Base-by-base conservation (phyloP, 1,140 invertebrate genomes). In the Geopemphigus sp. region DNA sequence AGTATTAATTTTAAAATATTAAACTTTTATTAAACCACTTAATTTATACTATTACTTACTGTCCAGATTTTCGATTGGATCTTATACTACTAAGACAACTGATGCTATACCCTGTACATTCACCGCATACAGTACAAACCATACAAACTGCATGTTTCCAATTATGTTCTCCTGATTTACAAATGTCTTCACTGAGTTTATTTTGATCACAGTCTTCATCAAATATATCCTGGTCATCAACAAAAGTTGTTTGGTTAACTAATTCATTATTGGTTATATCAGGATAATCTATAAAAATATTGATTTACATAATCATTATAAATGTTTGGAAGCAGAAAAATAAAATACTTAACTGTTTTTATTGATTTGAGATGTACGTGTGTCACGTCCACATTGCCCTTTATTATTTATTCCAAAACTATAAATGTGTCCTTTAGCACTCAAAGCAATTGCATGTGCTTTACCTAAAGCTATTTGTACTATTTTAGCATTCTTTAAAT, bases 391-490 rank as follows among this genome's bases (percentile, higher is more conserved):
- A 88, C 97, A 99, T 84, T 99, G 97, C 14, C 96, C 96, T 85
- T 97, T 96, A 84, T 98, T 98, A 85, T 99, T 99, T 76, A 98
- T 93, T 1, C 97, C 97, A 87, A 98, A 98, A 1, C 96, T 97
- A 85, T 93, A 98, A 1, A 98, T 89, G 82, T 94, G 91, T 0
- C 97, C 97, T 85, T 95, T 94, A 82, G 90, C 92, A 29, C 92
- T 96, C 11, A 99, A 86, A 0, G 91, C 93, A 2, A 96, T 92
- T 68, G 93, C 93, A 85, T 99, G 97, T 14, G 97, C 97, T 88
- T 99, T 99, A 15, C 97, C 97, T 66, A 99, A 87, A 0, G 94
- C 92, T 14, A 98, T 92, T 86, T 93, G 89, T 15, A 91, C 90
- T n/a, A 97, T 88, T 82, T 90, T 89, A 81, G 96, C 91, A 57